Conservation (phyloP, 2,888 invertebrate species). For the Coelinius sp. region DNA sequence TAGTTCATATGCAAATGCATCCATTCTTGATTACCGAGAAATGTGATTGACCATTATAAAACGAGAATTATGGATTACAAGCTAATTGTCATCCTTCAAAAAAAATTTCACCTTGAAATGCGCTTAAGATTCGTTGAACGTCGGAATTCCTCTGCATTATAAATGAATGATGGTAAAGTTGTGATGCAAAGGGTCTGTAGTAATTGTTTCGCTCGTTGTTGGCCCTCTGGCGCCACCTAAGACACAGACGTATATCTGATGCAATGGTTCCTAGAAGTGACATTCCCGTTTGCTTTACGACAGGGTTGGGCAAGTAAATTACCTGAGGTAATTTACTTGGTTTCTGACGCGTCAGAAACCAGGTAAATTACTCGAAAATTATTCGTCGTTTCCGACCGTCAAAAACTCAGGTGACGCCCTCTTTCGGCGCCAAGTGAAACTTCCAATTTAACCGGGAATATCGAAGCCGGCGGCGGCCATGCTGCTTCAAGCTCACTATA, state of each 20-base stretch:
- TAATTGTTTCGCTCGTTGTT: slow-evolving; percentile 63
- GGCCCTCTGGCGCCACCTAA: slow-evolving; percentile 59
- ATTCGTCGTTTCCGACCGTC: no score
- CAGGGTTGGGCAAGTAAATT: slow-evolving; percentile 42
- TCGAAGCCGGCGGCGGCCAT: no score
- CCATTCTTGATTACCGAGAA: not conserved
- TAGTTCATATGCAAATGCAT: not conserved
- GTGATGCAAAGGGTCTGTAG: slow-evolving; percentile 51
- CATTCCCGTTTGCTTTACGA: slow-evolving; percentile 52
- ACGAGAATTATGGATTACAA: not conserved
- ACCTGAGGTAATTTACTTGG: no score
- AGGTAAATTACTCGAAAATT: no score
- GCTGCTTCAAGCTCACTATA: no score
- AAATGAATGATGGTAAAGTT: slow-evolving; percentile 1
- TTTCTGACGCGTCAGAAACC: no score
- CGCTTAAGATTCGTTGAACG: not conserved
- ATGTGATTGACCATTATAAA: not conserved
- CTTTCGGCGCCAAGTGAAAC: no score
- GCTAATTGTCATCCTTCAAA: not conserved
- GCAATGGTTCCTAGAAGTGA: slow-evolving; percentile 56
- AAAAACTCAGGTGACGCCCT: no score
- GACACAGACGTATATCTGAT: slow-evolving; percentile 57
- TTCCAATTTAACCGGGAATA: no score
- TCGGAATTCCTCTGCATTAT: not conserved
- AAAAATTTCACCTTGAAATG: not conserved